Evolutionary conservation across 2,797 vertebrate genomes (phyloP), one percentile per base, ranked within the genome.

Genomic region (Rhinophrynus dorsalis): DNA sequence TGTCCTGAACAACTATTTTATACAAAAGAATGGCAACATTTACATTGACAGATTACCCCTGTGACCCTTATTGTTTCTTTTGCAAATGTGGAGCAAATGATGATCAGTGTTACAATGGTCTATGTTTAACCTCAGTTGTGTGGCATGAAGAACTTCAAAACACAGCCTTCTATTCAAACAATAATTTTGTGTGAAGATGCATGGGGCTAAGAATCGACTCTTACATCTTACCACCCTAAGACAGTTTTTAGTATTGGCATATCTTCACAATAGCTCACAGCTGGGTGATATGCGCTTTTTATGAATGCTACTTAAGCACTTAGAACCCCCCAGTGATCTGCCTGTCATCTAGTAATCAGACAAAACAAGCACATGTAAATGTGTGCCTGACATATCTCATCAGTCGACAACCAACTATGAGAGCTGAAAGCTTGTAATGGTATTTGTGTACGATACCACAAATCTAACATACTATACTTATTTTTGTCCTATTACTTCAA

Each of bases 181-280:
- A 23, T 51, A 26, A 51, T 26, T 51, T 27, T 51, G 24, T 51
- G 47, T 29, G 12, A 27, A 23, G 12, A 26, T 12, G 24, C 47
- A 29, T 17, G 24, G 47, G 24, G 47, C 29, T 26, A 51, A 13
- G 47, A 51, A 51, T 51, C 29, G 24, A 51, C 24, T 51, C 47
- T 51, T 50, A 50, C 47, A 12, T 27, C 47, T 50, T 27, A 27
- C 47, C 47, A 29, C 47, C 23, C 47, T 11, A 51, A 51, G 47
- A 51, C 6, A 26, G 23, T 29, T 51, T 27, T 51, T 15, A 51
- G 47, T 51, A 51, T 29, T 51, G 47, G 24, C 47, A 51, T 15
- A 27, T 6, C 24, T 27, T 6, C 24, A 51, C 24, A 51, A 51
- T 15, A 27, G 47, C 13, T 27, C 47, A 51, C 47, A 51, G 47